These are phyloP conservation scores for Ictidomys tridecemlineatus DNA, from an alignment of 2,113 vertebrate genomes.

Conservation along the genomic window DNA sequence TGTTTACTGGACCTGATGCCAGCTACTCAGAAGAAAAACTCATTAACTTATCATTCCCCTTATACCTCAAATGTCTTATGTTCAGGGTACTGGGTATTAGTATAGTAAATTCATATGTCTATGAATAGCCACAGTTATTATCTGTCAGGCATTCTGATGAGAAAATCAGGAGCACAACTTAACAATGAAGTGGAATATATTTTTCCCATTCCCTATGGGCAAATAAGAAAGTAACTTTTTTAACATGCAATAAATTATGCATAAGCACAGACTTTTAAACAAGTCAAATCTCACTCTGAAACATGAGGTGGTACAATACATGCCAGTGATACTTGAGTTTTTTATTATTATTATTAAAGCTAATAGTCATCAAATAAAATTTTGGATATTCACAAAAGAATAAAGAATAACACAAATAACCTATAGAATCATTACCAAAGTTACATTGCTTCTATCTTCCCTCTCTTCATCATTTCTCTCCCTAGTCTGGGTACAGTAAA, in stretches of 20 bases:
- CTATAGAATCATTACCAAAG: neutral
- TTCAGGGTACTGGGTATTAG: conserved; percentile 64
- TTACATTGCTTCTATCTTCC: conserved; percentile 27
- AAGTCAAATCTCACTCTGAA: conserved; percentile 58
- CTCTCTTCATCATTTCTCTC: neutral
- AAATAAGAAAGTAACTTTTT: conserved; percentile 16
- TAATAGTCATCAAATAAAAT: conserved; percentile 46
- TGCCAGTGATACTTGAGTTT: conserved; percentile 51
- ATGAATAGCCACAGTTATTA: conserved; percentile 70
- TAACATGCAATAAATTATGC: conserved; percentile 64
- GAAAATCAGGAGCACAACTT: conserved; percentile 71
- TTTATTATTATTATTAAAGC: conserved; percentile 47
- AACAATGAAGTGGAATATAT: conserved; percentile 49
- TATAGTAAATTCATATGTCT: conserved; percentile 72
- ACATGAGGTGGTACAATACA: conserved; percentile 45
- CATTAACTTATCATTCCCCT: conserved; percentile 67
- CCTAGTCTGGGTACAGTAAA: neutral
- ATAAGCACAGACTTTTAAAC: conserved; percentile 69
- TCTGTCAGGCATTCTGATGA: conserved; percentile 72
- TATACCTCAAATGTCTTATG: conserved; percentile 47
- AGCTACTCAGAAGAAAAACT: conserved; percentile 62
- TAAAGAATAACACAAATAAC: conserved; percentile 35
- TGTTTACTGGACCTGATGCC: conserved; percentile 26
- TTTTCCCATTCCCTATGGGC: conserved; percentile 48
- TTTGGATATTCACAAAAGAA: conserved; percentile 39